These are phyloP conservation scores for Pantherophis guttatus DNA, from an alignment of 2,113 vertebrate genomes.

Conservation along the genomic window DNA sequence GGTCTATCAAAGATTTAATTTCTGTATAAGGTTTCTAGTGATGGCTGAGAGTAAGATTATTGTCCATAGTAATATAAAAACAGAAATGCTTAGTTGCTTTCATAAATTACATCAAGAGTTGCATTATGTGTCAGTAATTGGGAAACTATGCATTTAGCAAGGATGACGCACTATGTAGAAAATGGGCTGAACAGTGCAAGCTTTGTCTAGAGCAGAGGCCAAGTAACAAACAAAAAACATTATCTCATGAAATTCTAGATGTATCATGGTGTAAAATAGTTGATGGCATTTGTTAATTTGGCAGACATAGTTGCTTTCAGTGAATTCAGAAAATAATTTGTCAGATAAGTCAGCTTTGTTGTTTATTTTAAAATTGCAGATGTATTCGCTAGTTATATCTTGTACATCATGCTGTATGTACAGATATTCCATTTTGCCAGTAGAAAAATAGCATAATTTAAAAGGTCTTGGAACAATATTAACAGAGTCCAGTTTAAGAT, in stretches of 20 bases:
- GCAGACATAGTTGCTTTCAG: neutral
- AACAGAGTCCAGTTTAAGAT: neutral
- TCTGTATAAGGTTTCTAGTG: neutral
- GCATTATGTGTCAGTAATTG: neutral
- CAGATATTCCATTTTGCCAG: neutral
- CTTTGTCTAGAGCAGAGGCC: neutral
- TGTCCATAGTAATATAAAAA: neutral
- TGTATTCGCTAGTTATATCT: neutral
- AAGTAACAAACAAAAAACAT: neutral
- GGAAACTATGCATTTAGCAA: neutral
- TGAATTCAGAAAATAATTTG: neutral
- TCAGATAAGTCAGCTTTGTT: neutral
- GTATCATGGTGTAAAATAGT: neutral
- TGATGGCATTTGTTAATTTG: neutral
- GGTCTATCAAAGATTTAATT: neutral
- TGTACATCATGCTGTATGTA: neutral
- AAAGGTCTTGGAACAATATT: neutral
- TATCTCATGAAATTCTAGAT: neutral
- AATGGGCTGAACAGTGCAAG: neutral
- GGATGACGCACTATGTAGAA: neutral
- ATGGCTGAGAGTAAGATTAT: neutral
- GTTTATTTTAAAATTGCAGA: neutral
- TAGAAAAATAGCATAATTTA: neutral
- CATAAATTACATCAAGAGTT: neutral
- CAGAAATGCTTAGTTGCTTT: neutral